A percentile compares a stretch with the other conserved stretches of the same genome.
These are phyloP conservation scores for Drosophila sordidula DNA, from an alignment of 2,888 invertebrate species.

Conservation along the genomic window DNA sequence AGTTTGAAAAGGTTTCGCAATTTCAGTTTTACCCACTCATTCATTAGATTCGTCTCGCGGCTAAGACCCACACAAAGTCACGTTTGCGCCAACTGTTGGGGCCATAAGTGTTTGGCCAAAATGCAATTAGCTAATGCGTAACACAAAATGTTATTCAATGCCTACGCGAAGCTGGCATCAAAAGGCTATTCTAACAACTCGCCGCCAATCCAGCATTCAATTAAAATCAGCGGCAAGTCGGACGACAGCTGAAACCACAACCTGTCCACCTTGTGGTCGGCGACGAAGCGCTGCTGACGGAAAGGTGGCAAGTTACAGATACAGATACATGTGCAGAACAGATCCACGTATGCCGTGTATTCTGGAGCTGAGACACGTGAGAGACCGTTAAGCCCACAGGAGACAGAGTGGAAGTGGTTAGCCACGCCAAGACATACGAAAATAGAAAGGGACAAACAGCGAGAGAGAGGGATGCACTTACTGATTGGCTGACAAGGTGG, in stretches of 20 bases:
- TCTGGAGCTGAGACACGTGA: slow-evolving; percentile 26
- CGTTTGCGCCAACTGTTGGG: slow-evolving; percentile 21
- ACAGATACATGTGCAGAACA: slow-evolving; percentile 10
- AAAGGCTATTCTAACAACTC: slow-evolving; percentile 34
- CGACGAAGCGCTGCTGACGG: slow-evolving; percentile 46
- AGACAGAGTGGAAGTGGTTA: slow-evolving; percentile 32
- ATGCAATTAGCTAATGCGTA: slow-evolving; percentile 54
- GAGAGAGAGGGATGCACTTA: slow-evolving; percentile 8
- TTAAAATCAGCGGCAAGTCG: slow-evolving; percentile 28
- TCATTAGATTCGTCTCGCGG: slow-evolving; percentile 51
- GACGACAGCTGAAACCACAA: slow-evolving; percentile 47
- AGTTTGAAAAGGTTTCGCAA: slow-evolving; percentile 41
- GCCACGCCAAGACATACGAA: not conserved
- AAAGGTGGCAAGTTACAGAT: slow-evolving; percentile 48
- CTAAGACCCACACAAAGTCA: slow-evolving; percentile 55
- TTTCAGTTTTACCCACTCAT: slow-evolving; percentile 66
- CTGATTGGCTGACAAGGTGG: slow-evolving; percentile 15
- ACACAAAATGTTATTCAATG: slow-evolving; percentile 22
- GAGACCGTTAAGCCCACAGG: slow-evolving; percentile 53
- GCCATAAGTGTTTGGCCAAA: slow-evolving; percentile 33
- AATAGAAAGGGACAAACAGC: not conserved
- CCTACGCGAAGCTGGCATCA: slow-evolving; percentile 33
- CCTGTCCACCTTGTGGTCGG: slow-evolving; percentile 59
- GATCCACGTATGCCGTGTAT: slow-evolving; percentile 9
- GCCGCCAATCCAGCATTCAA: slow-evolving; percentile 23